Evolutionary conservation across 2,888 invertebrate species (phyloP), one percentile per base, ranked within the genome.

Genomic region (Phrixothrix hirtus): DNA sequence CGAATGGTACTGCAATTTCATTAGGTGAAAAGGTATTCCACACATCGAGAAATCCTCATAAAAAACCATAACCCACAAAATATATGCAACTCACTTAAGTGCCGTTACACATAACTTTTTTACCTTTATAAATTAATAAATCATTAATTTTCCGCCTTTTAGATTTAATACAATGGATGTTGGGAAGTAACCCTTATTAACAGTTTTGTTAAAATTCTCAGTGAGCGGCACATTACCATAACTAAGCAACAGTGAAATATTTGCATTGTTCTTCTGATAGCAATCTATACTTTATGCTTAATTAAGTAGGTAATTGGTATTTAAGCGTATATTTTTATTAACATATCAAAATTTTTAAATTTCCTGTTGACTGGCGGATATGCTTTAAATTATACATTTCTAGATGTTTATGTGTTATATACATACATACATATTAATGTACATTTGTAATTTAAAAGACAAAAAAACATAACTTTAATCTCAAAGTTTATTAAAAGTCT

Each of bases 161-260:
- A 67, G 68, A 65, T 69, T 62, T 60, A 44, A 58, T 58, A 57
- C 56, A 57, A 60, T 60, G 52, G 55, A 38, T 16, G 50, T 57
- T 45, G 48, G 36, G 43, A 45, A 58, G 51, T 55, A 58, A 52
- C 50, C 55, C 55, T 55, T 55, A 55, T 55, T 55, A 51, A 55
- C 35, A 47, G 42, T 27, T 37, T 35, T 38, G 51, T 44, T 48
- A 39, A 36, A 47, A 51, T 55, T 47, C 47, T 30, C 39, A 35
- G 25, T 42, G 42, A 55, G 45, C 51, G 51, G 43, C 45, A 46
- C 38, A 72, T 72, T 72, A 70, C 65, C 72, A 71, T 72, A 72
- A 68, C 69, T 69, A 72, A 72, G 70, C 68, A 71, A 71, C 68
- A 70, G 71, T 71, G 71, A 72, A 72, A 72, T 70, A 70, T 70